Conservation (phyloP, 2,888 invertebrate genomes). For the Leptopterna dolabrata region DNA sequence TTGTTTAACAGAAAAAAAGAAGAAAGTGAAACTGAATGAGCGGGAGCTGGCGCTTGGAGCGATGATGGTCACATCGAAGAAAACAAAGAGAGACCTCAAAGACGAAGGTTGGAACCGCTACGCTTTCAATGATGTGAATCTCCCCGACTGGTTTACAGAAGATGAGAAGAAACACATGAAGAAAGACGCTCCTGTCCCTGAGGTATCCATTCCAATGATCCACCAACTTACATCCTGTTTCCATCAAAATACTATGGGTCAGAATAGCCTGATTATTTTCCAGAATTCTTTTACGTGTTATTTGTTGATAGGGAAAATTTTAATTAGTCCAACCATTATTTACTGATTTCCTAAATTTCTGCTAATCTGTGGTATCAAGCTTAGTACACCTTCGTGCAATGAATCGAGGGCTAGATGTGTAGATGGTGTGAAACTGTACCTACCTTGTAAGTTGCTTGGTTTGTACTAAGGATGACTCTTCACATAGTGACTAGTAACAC, state of each 20-base stretch:
- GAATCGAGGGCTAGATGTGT: too few species aligned
- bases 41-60: conserved; percentile 94
- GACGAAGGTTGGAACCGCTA: conserved; percentile 95
- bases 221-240: background rate
- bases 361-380: too few species aligned
- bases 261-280: background rate
- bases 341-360: too few species aligned
- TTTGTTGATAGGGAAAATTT: too few species aligned
- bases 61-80: conserved; percentile 89
- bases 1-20: conserved; percentile 66
- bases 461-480: too few species aligned
- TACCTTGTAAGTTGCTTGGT: too few species aligned
- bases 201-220: conserved; percentile 69
- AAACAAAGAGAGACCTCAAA: conserved; percentile 87
- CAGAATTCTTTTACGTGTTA: too few species aligned
- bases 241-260: background rate
- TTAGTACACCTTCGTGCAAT: too few species aligned
- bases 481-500: too few species aligned
- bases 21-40: conserved; percentile 77
- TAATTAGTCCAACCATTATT: background rate
- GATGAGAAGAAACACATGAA: conserved; percentile 94
- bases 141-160: conserved; percentile 96
- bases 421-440: too few species aligned
- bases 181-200: conserved; percentile 85
- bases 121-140: conserved; percentile 87